A percentile compares a stretch with the other conserved stretches of the same genome.
phyloP scores from a whole-genome alignment of 2,113 vertebrate genomes.

The Chionodraco myersi region DNA sequence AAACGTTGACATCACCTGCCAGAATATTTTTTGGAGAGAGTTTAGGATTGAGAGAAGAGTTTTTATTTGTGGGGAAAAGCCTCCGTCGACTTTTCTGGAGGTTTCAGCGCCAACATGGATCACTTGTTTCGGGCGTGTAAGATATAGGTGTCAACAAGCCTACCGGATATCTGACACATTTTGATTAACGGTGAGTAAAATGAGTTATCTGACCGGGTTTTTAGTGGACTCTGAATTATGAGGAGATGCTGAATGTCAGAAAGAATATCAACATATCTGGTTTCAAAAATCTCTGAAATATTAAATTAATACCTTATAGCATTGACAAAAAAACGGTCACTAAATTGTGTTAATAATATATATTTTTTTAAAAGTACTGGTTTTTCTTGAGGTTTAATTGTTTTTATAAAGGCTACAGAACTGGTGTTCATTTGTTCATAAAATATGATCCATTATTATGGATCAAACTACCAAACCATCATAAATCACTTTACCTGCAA shows the following conservation, averaged over 20 bases:
- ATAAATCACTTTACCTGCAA: not conserved
- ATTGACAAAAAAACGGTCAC: not conserved
- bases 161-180: not conserved
- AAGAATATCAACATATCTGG: not conserved
- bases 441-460: not conserved
- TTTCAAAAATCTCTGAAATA: not conserved
- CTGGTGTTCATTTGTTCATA: not conserved
- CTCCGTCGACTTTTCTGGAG: constrained; percentile 10
- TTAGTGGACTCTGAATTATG: not conserved
- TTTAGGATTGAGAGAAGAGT: not conserved
- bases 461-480: not conserved
- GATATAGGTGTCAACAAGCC: not conserved
- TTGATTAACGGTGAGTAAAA: constrained; percentile 41
- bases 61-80: constrained; percentile 13
- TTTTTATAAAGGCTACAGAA: not conserved
- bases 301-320: not conserved
- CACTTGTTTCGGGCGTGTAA: constrained; percentile 2
- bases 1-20: rapidly evolving
- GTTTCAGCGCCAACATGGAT: constrained; percentile 56
- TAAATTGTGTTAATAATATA: not conserved
- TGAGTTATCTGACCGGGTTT: not conserved
- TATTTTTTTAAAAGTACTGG: no score
- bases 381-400: no score
- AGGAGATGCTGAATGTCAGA: not conserved
- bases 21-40: rapidly evolving